Evolutionary conservation across 2,113 vertebrate species (phyloP).

Genomic region (Solenodon paradoxus): DNA sequence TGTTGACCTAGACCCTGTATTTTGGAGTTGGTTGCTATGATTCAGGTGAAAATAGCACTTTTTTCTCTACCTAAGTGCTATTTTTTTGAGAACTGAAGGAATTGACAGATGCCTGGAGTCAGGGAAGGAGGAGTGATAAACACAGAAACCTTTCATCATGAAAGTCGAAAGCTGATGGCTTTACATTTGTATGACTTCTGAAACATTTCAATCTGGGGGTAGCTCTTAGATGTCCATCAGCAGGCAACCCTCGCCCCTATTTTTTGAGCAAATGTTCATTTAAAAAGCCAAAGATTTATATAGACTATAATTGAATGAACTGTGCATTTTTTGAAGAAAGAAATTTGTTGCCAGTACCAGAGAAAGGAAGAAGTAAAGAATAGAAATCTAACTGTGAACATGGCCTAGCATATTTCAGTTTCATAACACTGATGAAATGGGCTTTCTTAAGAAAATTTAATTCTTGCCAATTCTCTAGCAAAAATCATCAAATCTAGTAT

Average conservation of each 20-base stretch:
- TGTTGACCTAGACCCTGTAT: constrained; percentile 27
- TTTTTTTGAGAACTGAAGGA: constrained; percentile 33
- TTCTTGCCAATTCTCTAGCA: constrained; percentile 20
- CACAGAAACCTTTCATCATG: background rate
- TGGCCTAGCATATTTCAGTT: background rate
- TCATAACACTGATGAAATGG: constrained; percentile 32
- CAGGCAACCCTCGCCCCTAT: background rate
- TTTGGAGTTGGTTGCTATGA: constrained; percentile 63
- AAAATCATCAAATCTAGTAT: constrained; percentile 40
- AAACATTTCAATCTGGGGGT: background rate
- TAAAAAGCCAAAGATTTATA: constrained; percentile 8
- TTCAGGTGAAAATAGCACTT: constrained; percentile 41
- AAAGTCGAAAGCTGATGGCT: background rate
- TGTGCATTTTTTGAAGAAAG: background rate
- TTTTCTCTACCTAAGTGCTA: background rate
- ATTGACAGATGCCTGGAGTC: background rate
- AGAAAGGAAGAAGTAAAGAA: background rate
- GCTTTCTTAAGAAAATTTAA: background rate
- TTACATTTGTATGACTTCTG: background rate
- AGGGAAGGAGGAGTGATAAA: background rate
- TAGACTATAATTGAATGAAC: background rate
- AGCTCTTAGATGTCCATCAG: background rate
- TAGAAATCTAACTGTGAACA: background rate
- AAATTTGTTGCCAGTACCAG: background rate
- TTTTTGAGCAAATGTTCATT: constrained; percentile 27